Evolutionary conservation across 2,797 vertebrate genomes (phyloP), one percentile per base, ranked within the genome.

Genomic region (Danio choprae): DNA sequence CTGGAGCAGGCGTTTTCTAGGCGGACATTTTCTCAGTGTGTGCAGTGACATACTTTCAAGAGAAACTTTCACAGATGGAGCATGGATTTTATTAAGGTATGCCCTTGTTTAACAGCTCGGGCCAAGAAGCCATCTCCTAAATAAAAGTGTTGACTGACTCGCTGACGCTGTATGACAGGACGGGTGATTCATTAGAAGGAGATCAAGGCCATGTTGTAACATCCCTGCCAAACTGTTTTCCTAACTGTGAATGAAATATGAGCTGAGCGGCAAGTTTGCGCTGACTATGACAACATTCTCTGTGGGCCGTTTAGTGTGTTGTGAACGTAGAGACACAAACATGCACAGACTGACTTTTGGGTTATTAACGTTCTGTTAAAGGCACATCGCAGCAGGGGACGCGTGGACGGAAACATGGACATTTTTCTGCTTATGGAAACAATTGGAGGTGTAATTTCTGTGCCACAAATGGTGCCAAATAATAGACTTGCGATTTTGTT

Each of bases 151-250:
- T 74, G 73, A 77, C 56, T 78, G 81, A 77, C 62, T 80, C 84
- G 43, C 40, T 72, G 77, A 77, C 40, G 8, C 80, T 74, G 63
- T 76, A 64, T 84, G 84, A 84, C 84, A 82, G 63, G 60, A 74
- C 6, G 43, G 36, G 46, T 84, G 80, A 86, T 81, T 80, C 80
- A 82, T 82, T 58, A 63, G 22, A 69, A 63, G 22, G 10, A 80
- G 67, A 84, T 86, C 76, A 82, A 79, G 81, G 48, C 67, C 72
- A 43, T 80, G 75, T 69, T 79, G 68, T 81, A 75, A 50, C 59
- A 58, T 63, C 55, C n/a, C 77, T 78, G 73, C 63, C 84, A 83
- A 74, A 85, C 16, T 83, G 77, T 83, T 83, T 83, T 72, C 40
- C 67, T 56, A 72, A 74, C 68, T 73, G 74, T 44, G 22, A 59